A percentile compares a stretch with the other conserved stretches of the same genome.
phyloP scores from a whole-genome alignment of 2,888 invertebrate genomes.

The Stomorhina lunata region DNA sequence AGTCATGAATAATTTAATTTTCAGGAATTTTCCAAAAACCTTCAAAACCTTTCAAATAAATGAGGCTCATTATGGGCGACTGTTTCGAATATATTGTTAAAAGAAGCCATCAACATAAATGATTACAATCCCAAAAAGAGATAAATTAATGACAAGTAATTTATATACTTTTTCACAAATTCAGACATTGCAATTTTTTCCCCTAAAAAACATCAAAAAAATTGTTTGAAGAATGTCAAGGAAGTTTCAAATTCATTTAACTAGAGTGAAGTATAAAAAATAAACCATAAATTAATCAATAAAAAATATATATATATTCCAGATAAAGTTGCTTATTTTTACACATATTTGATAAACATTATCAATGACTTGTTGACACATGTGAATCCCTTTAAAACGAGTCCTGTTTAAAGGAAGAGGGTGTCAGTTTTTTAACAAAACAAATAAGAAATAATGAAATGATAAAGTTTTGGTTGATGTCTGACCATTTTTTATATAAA shows the following conservation, averaged over 20 bases:
- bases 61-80: slow-evolving; percentile 23
- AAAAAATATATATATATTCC: slow-evolving; percentile 32
- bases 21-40: too few species aligned
- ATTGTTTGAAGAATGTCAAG: slow-evolving; percentile 21
- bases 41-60: too few species aligned
- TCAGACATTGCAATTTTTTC: not conserved
- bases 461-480: slow-evolving; percentile 59
- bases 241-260: slow-evolving; percentile 11
- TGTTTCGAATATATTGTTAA: slow-evolving; percentile 38
- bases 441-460: slow-evolving; percentile 40
- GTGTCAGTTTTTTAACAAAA: slow-evolving; percentile 10
- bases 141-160: slow-evolving; percentile 58
- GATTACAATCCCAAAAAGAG: slow-evolving; percentile 29
- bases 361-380: slow-evolving; percentile 63
- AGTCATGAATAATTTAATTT: too few species aligned
- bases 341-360: slow-evolving; percentile 55
- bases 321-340: slow-evolving; percentile 4
- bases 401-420: not conserved
- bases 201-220: not conserved
- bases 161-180: slow-evolving; percentile 33
- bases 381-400: slow-evolving; percentile 15
- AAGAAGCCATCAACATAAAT: slow-evolving; percentile 45
- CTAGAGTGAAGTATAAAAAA: slow-evolving; percentile 25
- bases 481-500: slow-evolving; percentile 58
- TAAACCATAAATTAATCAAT: slow-evolving; percentile 48